These are phyloP conservation scores for Pseudomyrmex concolor DNA, from an alignment of 1,140 invertebrate genomes.

Conservation along the genomic window DNA sequence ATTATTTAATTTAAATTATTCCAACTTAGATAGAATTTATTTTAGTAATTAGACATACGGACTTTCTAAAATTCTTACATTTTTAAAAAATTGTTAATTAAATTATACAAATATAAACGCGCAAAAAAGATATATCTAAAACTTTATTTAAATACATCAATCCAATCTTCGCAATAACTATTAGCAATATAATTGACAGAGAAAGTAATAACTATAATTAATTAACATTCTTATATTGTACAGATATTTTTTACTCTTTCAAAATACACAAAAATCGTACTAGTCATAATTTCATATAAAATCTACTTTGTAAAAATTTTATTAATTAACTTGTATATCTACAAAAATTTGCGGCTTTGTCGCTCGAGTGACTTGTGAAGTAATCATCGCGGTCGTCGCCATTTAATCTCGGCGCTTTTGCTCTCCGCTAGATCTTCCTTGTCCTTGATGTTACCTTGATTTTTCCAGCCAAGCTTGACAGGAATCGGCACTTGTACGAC, in stretches of 20 bases:
- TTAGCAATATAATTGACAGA: neutral
- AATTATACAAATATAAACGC: neutral
- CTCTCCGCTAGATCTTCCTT: neutral
- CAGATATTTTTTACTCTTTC: neutral
- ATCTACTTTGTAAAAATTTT: neutral
- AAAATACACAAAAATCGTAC: slow-evolving; percentile 1
- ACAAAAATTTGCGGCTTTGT: slow-evolving; percentile 3
- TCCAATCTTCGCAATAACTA: neutral
- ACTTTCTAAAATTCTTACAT: neutral
- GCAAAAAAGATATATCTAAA: neutral
- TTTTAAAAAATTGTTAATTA: neutral
- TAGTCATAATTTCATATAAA: neutral
- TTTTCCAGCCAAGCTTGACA: slow-evolving; percentile 18
- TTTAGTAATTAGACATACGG: neutral
- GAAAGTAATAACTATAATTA: neutral
- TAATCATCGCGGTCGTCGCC: neutral
- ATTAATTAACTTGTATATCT: neutral
- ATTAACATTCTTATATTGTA: neutral
- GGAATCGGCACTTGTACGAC: slow-evolving; percentile 55
- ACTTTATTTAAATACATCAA: neutral
- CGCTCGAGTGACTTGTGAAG: neutral
- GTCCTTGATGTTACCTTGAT: neutral
- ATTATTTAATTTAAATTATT: slow-evolving; percentile 13
- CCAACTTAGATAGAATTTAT: neutral
- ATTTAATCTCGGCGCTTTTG: neutral